Evolutionary conservation across 1,140 invertebrate genomes (phyloP), one percentile per base, ranked within the genome.

Genomic region (Andrena cerasifolii): DNA sequence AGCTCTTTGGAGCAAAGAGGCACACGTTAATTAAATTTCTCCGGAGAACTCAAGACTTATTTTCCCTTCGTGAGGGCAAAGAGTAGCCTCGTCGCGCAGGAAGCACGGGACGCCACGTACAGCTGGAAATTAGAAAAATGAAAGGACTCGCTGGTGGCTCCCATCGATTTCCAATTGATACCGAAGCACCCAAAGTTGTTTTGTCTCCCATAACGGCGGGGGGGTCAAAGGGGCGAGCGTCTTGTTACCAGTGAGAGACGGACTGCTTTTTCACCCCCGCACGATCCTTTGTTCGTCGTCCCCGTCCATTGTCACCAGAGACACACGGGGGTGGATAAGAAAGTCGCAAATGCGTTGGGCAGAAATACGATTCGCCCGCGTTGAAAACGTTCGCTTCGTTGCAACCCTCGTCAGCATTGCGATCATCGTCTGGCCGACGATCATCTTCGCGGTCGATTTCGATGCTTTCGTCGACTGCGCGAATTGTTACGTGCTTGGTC

Each of bases 51-150:
- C n/a, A n/a, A n/a, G n/a, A n/a, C n/a, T n/a, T n/a, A n/a, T n/a
- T n/a, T n/a, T n/a, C n/a, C n/a, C n/a, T n/a, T n/a, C n/a, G n/a
- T n/a, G n/a, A n/a, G n/a, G n/a, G n/a, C n/a, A n/a, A n/a, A n/a
- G n/a, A n/a, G n/a, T n/a, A n/a, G n/a, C n/a, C n/a, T n/a, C n/a
- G n/a, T n/a, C n/a, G n/a, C n/a, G n/a, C n/a, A n/a, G n/a, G n/a
- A n/a, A n/a, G n/a, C n/a, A n/a, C n/a, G n/a, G n/a, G n/a, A n/a
- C n/a, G n/a, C n/a, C n/a, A 3, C 10, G 36, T 10, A 40, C 4
- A 40, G 36, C 10, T 40, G 33, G 31, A 58, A 76, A 76, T 68
- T 76, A 68, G 43, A 76, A 65, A 68, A 68, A 76, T 33, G 53
- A 68, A 58, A 28, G 53, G 21, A 58, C 33, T 40, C 65, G n/a